phyloP scores from a whole-genome alignment of 2,113 vertebrate genomes.

The Hippocampus mohnikei region DNA sequence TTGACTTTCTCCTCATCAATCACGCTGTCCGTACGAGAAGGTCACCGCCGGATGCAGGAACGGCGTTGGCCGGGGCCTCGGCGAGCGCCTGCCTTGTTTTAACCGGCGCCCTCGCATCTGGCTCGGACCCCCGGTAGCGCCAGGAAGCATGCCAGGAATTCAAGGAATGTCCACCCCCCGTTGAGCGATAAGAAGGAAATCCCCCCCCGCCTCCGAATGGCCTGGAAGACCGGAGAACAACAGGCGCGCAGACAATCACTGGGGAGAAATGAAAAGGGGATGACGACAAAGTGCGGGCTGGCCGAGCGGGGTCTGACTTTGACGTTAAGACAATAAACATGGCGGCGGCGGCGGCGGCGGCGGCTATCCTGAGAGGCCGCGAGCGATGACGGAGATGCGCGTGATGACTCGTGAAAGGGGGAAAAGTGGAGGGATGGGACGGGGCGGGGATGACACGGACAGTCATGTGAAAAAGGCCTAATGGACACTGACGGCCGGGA shows the following conservation, averaged over 20 bases:
- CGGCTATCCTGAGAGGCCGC: slow-evolving; percentile 31
- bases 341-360: slow-evolving; percentile 29
- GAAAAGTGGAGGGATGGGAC: slow-evolving; percentile 17
- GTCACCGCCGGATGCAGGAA: slow-evolving; percentile 33
- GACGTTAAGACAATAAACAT: slow-evolving; percentile 46
- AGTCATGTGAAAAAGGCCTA: slow-evolving; percentile 24
- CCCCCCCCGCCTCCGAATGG: slow-evolving; percentile 54
- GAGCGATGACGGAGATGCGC: slow-evolving; percentile 23
- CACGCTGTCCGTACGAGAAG: slow-evolving; percentile 37
- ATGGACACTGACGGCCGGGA: slow-evolving; percentile 13
- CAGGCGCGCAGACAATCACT: slow-evolving; percentile 31
- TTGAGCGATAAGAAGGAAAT: slow-evolving; percentile 72
- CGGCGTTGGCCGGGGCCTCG: slow-evolving; percentile 27
- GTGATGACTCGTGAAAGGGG: slow-evolving; percentile 35
- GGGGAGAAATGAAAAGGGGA: slow-evolving; percentile 36
- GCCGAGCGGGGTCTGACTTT: slow-evolving; percentile 32
- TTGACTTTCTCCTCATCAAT: slow-evolving; percentile 56
- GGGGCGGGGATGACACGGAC: slow-evolving; percentile 13
- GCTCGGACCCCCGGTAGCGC: slow-evolving; percentile 50
- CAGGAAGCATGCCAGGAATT: slow-evolving; percentile 65
- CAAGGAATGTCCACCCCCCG: slow-evolving; percentile 57
- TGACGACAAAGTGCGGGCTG: slow-evolving; percentile 44
- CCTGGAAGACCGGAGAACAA: slow-evolving; percentile 49
- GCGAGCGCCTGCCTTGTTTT: slow-evolving; percentile 48
- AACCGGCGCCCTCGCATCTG: slow-evolving; percentile 52